A percentile compares a stretch with the other conserved stretches of the same genome.
Evolutionary conservation across 2,888 invertebrate species (phyloP).

Genomic region (Mellilla xanthometata): DNA sequence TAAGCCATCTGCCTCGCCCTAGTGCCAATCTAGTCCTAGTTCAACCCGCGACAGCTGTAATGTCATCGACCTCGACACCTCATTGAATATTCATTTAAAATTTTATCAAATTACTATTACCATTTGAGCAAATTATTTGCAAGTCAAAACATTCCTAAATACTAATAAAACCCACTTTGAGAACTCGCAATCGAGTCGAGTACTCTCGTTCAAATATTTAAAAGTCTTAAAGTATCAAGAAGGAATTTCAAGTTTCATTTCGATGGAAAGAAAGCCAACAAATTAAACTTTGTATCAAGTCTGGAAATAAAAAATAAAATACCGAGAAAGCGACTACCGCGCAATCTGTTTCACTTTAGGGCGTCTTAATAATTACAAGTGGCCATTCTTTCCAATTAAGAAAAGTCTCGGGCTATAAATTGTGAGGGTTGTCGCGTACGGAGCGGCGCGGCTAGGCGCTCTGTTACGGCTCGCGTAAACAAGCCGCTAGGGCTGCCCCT

Average conservation of each 20-base stretch:
- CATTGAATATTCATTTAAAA: too few relatives aligned
- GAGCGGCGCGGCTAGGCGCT: constrained; percentile 49
- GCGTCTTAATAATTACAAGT: constrained; percentile 82
- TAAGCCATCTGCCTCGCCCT: too few relatives aligned
- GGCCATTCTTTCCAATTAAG: constrained; percentile 83
- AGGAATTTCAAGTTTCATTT: constrained; percentile 38
- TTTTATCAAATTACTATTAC: too few relatives aligned
- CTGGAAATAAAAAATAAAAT: constrained; percentile 58
- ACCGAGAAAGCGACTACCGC: constrained; percentile 59
- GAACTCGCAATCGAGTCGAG: background rate
- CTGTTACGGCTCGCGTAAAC: constrained; percentile 70
- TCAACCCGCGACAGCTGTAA: too few relatives aligned
- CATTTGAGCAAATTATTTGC: background rate
- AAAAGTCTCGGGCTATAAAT: constrained; percentile 80
- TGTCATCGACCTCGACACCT: too few relatives aligned
- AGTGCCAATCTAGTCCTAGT: too few relatives aligned
- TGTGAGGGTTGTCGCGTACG: constrained; percentile 69
- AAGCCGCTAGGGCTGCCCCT: constrained; percentile 62
- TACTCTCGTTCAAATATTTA: constrained; percentile 10
- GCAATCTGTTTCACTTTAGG: constrained; percentile 82
- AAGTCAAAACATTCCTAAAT: constrained; percentile 8
- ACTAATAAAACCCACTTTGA: constrained; percentile 2
- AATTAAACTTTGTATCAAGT: constrained; percentile 50
- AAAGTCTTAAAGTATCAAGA: constrained; percentile 17
- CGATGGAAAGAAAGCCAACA: constrained; percentile 43